Conservation (phyloP, 2,888 invertebrate genomes). For the Stramonita haemastoma region DNA sequence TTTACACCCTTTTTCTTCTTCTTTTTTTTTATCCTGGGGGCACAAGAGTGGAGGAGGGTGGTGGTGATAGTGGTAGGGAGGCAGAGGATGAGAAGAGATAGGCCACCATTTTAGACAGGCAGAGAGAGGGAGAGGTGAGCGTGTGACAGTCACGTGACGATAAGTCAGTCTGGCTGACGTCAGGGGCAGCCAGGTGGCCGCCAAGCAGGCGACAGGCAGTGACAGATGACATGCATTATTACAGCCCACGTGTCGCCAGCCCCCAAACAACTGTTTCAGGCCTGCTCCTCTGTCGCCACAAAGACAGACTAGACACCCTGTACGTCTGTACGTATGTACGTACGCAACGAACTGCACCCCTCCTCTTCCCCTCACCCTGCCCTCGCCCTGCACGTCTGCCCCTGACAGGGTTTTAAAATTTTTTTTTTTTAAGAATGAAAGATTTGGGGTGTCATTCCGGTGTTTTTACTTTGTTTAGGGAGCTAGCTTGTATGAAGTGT, state of each 20-base stretch:
- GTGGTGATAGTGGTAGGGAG: background rate
- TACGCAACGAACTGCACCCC: background rate
- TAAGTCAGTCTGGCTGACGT: conserved; percentile 12
- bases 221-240: conserved; percentile 27
- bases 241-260: conserved; percentile 18
- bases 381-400: no score
- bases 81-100: background rate
- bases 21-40: no score
- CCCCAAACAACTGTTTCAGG: background rate
- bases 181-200: conserved; percentile 28
- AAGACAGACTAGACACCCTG: no score
- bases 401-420: no score
- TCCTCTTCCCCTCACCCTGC: background rate
- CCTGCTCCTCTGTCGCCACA: background rate
- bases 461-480: no score
- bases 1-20: no score
- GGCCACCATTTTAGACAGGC: background rate
- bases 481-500: background rate
- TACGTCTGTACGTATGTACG: background rate
- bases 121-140: background rate
- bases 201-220: background rate
- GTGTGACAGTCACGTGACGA: conserved; percentile 26
- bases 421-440: background rate
- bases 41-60: no score
- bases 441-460: background rate